These are phyloP conservation scores for Zosterops borbonicus DNA, from an alignment of 2,113 vertebrate genomes.

Conservation along the genomic window DNA sequence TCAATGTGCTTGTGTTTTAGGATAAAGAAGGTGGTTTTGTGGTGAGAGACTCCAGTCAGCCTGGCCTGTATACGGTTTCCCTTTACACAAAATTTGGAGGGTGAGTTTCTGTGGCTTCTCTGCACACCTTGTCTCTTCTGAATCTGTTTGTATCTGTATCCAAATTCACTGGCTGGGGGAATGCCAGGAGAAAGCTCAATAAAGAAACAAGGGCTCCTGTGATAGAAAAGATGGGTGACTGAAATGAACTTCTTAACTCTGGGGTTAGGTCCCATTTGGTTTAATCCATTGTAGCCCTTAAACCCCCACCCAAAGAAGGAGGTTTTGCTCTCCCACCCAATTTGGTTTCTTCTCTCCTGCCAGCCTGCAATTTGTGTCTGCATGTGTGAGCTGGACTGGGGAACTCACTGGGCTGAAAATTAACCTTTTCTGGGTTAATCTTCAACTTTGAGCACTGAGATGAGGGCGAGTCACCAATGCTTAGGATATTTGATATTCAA, in stretches of 20 bases:
- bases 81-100: slow-evolving; percentile 87
- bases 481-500: background rate
- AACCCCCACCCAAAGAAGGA: background rate
- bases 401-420: background rate
- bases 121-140: rapidly evolving
- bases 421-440: slow-evolving; percentile 10
- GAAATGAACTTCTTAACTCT: background rate
- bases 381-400: background rate
- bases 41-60: slow-evolving; percentile 90
- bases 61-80: slow-evolving; percentile 88
- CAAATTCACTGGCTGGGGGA: background rate
- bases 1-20: slow-evolving; percentile 73
- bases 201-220: background rate
- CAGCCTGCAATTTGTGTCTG: rapidly evolving
- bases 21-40: slow-evolving; percentile 96
- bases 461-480: rapidly evolving
- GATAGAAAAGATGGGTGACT: background rate
- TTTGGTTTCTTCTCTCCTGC: background rate
- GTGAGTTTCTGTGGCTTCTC: slow-evolving; percentile 71
- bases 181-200: background rate
- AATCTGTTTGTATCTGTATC: background rate
- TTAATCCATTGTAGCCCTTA: background rate
- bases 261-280: background rate
- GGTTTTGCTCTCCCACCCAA: background rate
- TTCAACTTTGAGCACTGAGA: background rate